Conservation (phyloP, 2,113 vertebrate genomes). For the Dromas ardeola region DNA sequence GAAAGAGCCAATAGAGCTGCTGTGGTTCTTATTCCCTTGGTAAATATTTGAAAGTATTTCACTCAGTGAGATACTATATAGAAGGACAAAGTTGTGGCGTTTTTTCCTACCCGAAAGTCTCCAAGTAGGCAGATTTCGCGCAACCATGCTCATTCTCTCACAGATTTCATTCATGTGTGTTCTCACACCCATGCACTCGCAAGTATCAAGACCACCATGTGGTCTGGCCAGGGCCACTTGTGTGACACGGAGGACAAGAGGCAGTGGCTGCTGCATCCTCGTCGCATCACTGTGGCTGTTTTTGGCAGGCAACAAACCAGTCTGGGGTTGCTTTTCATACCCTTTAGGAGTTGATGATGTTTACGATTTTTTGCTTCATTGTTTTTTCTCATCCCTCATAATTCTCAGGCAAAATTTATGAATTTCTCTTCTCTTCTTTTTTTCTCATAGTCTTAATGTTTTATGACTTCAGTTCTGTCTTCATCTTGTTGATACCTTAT, state of each 20-base stretch:
- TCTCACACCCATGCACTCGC: neutral
- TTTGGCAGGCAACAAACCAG: neutral
- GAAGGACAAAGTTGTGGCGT: neutral
- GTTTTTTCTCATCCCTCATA: neutral
- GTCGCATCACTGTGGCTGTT: neutral
- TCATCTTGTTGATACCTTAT: neutral
- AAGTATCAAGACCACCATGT: neutral
- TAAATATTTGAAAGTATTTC: neutral
- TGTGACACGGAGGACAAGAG: neutral
- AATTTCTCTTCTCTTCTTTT: neutral
- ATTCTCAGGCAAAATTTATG: neutral
- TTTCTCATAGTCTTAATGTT: neutral
- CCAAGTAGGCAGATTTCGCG: neutral
- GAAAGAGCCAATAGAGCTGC: neutral
- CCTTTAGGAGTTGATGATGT: neutral
- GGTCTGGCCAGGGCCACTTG: neutral
- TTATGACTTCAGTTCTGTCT: neutral
- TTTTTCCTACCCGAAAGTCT: neutral
- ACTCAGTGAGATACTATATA: neutral
- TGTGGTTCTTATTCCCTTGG: neutral
- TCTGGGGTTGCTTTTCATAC: neutral
- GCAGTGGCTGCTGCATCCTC: neutral
- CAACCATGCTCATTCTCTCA: neutral
- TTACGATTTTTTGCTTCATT: neutral
- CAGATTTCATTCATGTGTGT: neutral